Percentiles rank a stretch among this genome's conserved stretches.
phyloP scores from a whole-genome alignment of 37 sponge, comb jelly and placozoan genomes.

The Beroe forskalii region DNA sequence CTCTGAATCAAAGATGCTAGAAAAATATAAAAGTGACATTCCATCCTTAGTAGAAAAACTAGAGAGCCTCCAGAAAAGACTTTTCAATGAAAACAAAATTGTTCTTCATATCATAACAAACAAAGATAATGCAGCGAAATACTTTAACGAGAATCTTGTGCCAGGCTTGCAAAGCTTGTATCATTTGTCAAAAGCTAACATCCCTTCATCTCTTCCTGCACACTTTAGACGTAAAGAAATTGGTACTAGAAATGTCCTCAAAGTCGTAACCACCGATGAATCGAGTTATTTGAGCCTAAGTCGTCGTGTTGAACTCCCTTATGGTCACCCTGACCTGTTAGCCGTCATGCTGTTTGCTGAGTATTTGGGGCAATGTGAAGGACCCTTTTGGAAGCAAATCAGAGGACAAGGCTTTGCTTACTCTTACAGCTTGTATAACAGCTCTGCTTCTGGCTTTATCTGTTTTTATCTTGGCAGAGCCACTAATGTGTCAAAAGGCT shows the following conservation, averaged over 20 bases:
- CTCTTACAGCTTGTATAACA: background rate
- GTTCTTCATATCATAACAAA: background rate
- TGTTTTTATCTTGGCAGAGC: background rate
- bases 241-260: background rate
- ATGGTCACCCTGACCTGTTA: conserved; percentile 73
- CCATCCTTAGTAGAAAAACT: background rate
- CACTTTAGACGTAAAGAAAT: background rate
- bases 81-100: too few relatives aligned
- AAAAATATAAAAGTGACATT: conserved; percentile 7
- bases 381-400: conserved; percentile 94
- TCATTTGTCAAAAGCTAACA: conserved; percentile 3
- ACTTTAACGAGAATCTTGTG: background rate
- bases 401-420: conserved; percentile 69
- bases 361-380: conserved; percentile 76
- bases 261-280: conserved; percentile 66
- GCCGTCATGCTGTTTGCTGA: conserved; percentile 81
- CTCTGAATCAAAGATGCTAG: background rate
- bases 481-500: conserved; percentile 13
- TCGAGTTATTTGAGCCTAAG: conserved; percentile 79
- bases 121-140: background rate
- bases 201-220: background rate
- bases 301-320: conserved; percentile 65
- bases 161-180: background rate
- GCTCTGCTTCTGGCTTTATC: background rate
- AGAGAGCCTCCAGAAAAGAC: background rate